Evolutionary conservation across 1,140 invertebrate species (phyloP), one percentile per base, ranked within the genome.

Genomic region (Cotesia chilonis): DNA sequence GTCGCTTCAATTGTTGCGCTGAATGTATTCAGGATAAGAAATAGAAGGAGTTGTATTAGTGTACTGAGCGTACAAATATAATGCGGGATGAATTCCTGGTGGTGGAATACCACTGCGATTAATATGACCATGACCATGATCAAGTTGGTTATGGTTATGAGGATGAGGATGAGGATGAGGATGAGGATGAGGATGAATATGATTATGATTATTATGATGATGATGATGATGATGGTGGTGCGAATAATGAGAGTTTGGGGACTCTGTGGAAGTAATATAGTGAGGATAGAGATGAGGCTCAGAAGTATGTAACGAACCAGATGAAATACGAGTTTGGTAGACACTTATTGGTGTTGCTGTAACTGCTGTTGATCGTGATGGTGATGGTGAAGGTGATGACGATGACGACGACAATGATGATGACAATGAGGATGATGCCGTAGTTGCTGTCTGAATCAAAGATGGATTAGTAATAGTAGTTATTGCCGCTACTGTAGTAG

Each of bases 61-160:
- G 76, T 87, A 87, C 81, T 86, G 86, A 71, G 86, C 85, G 76
- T 87, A 86, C 61, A 87, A 64, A 77, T 86, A 87, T 60, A 87
- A 78, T 70, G 84, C 83, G 75, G 86, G 85, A 74, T 87, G 83
- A 77, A 87, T 78, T 64, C 83, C 84, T 69, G 84, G 81, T 74
- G 85, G 82, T 68, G 82, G 77, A 59, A 82, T 79, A 66, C 74
- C 74, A 63, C 78, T 47, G 10, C 41, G 41, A 47, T 41, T 41
- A 41, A 47, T 76, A 67, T 81, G 81, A 73, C 80, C 78, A 72
- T 82, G 78, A 71, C 68, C 71, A 38, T 51, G 12, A 51, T 75
- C 72, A 74, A 74, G 68, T 72, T 75, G 74, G 4, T 70, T 63
- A 60, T 72, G 70, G 51, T 71, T 68, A 41, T 77, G 79, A 70